These are phyloP conservation scores for Megastigmus dorsalis DNA, from an alignment of 2,888 invertebrate species.

Conservation along the genomic window DNA sequence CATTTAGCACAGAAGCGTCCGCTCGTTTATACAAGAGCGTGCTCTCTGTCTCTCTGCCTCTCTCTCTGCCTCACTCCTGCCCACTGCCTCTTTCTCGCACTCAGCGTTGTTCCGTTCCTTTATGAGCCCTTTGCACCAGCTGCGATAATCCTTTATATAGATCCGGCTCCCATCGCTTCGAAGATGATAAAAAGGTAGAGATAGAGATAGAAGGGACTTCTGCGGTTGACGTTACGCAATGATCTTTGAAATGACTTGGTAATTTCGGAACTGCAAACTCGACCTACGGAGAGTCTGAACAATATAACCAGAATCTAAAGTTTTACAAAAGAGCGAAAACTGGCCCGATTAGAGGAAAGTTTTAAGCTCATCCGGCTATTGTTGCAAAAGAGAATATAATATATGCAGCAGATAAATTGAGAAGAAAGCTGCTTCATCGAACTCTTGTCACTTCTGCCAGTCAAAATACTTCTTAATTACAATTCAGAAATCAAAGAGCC, in stretches of 20 bases:
- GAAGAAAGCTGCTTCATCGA: no score
- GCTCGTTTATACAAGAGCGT: conserved; percentile 41
- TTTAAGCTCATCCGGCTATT: neutral
- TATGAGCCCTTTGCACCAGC: conserved; percentile 40
- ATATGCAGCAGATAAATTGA: neutral
- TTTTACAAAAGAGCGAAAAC: neutral
- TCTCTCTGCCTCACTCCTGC: neutral
- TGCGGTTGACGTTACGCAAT: conserved; percentile 14
- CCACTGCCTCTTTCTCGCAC: neutral
- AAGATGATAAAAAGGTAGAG: conserved; percentile 40
- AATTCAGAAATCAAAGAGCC: no score
- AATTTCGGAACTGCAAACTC: neutral
- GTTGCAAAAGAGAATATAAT: neutral
- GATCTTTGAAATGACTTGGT: conserved; percentile 27
- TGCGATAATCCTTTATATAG: conserved; percentile 49
- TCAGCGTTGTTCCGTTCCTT: conserved; percentile 11
- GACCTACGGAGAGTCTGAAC: neutral
- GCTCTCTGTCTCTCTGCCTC: neutral
- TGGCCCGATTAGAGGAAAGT: neutral
- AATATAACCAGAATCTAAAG: neutral
- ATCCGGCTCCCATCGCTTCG: conserved; percentile 32
- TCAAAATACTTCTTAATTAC: no score
- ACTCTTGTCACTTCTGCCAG: no score
- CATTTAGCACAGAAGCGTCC: conserved; percentile 50
- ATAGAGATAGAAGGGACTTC: conserved; percentile 16